Base-by-base conservation (phyloP, 2,888 invertebrate genomes). In the Hofmannophila pseudospretella region DNA sequence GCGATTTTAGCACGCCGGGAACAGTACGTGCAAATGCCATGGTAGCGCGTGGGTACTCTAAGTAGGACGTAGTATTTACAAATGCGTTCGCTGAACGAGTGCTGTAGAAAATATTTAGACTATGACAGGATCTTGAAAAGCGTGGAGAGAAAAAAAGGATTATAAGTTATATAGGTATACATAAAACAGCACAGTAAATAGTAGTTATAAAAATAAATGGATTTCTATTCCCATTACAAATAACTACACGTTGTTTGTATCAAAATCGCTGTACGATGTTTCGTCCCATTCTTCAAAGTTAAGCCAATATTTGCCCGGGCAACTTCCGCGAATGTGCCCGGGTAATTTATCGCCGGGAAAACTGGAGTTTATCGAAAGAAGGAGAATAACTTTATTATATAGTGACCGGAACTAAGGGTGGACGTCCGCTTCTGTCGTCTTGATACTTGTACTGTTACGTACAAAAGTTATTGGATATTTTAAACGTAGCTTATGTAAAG, bases 301-400 rank as follows among this genome's bases (percentile, higher is more conserved):
- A 82, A 84, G 84, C 82, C 80, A 84, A 85, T 85, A 84, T 85
- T 85, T 82, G 78, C 71, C 70, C 62, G 51, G 58, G 53, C 63
- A 54, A 67, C 67, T 70, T 73, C 72, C 73, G 74, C 67, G 68
- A 71, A 60, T 62, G 71, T 72, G 78, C 67, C 68, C 76, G 68
- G 73, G 76, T 86, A 85, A 86, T 86, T 86, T 86, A 87, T 86
- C 58, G 81, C 67, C 71, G 75, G 73, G 70, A 76, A 84, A 82
- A 85, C 76, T 81, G 74, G 77, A 85, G 79, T 87, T 84, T 86
- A 86, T 86, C 87, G 85, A 81, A 85, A 82, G 82, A 76, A 79
- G 70, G 80, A 65, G 80, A 86, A 85, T 85, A 84, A 87, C 84
- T 86, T 86, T 87, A 86, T 87, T 87, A 87, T 78, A 79, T 78